Percentiles rank a stretch among this genome's conserved stretches.
Evolutionary conservation across 2,797 vertebrate species (phyloP).

Genomic region (Brachyrhaphis roseni): DNA sequence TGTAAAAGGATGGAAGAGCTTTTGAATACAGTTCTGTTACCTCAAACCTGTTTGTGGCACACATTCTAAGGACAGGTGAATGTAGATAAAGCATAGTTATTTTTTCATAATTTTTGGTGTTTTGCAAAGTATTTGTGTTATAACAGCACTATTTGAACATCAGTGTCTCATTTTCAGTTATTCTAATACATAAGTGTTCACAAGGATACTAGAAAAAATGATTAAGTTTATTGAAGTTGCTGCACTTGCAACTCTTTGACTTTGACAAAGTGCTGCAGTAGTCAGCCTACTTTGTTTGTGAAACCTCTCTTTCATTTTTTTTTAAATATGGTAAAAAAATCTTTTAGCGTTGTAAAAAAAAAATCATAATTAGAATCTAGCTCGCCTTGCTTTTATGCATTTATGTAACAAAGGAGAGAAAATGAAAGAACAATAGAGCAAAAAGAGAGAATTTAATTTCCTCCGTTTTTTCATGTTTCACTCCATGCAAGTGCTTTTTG

Average conservation of each 20-base stretch:
- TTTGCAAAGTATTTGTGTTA: constrained; percentile 13
- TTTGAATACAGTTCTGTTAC: constrained; percentile 8
- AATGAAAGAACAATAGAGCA: constrained; percentile 77
- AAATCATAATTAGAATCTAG: constrained; percentile 77
- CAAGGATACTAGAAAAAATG: constrained; percentile 11
- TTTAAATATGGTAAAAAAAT: constrained; percentile 45
- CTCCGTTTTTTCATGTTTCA: constrained; percentile 69
- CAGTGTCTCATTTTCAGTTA: constrained; percentile 31
- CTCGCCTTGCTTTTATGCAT: constrained; percentile 69
- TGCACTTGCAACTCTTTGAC: constrained; percentile 68
- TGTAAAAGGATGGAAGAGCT: constrained; percentile 9
- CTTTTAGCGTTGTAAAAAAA: constrained; percentile 63
- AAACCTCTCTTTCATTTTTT: constrained; percentile 66
- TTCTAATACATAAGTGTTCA: constrained; percentile 42
- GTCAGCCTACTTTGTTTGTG: constrained; percentile 70
- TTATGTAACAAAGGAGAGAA: constrained; percentile 73
- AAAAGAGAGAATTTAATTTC: constrained; percentile 79
- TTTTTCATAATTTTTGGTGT: background rate
- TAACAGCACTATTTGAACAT: constrained; percentile 28
- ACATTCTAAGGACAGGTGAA: background rate
- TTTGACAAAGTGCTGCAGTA: constrained; percentile 74
- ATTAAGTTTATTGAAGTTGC: constrained; percentile 57
- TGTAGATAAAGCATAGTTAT: constrained; percentile 1
- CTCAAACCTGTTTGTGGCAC: constrained; percentile 8
- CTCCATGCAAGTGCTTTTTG: constrained; percentile 74